Conservation (phyloP, 2,113 vertebrate genomes). For the Myodes glareolus region DNA sequence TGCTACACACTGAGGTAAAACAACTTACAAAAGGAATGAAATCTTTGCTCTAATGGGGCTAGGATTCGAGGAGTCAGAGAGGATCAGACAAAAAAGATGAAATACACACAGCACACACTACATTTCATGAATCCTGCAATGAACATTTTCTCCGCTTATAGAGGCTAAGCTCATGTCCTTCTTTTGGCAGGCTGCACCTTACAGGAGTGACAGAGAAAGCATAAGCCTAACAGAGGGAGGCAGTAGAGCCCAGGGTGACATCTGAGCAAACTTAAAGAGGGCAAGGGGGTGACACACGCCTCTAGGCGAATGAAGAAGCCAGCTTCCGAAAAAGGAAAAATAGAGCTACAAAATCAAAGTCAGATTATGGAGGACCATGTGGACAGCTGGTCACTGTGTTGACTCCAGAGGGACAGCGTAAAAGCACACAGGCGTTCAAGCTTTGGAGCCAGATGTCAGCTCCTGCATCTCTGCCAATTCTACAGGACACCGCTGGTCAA, state of each 20-base stretch:
- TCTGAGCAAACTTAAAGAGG: not conserved
- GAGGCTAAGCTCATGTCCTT: not conserved
- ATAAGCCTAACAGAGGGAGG: not conserved
- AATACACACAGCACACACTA: not conserved
- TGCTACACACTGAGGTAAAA: not conserved
- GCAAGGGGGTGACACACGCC: not conserved
- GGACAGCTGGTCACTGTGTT: not conserved
- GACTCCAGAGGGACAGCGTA: not conserved
- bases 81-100: not conserved
- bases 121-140: constrained; percentile 13
- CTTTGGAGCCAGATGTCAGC: not conserved
- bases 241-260: not conserved
- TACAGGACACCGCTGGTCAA: not conserved
- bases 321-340: not conserved
- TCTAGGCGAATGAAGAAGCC: not conserved
- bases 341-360: not conserved
- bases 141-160: not conserved
- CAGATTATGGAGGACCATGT: not conserved
- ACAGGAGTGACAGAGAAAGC: not conserved
- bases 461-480: not conserved
- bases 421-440: not conserved
- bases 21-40: constrained; percentile 26
- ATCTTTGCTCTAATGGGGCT: not conserved
- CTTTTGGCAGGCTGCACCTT: not conserved
- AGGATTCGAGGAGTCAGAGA: not conserved